Percentiles rank a stretch among this genome's conserved stretches.
These are phyloP conservation scores for Eulemur mongoz DNA, from an alignment of 2,797 vertebrate genomes.

Conservation along the genomic window DNA sequence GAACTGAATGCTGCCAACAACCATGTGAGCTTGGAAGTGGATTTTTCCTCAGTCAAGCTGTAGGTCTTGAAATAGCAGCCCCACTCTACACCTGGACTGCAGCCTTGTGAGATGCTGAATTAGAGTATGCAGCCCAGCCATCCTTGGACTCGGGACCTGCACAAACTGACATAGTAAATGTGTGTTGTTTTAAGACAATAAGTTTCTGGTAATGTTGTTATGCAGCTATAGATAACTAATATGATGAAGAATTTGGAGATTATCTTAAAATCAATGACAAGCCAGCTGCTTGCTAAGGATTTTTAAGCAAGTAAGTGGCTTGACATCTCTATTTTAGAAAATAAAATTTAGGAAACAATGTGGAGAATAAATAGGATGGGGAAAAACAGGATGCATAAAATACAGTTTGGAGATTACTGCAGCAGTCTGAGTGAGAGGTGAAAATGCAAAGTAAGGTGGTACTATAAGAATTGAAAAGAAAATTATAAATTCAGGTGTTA, in stretches of 20 bases:
- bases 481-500: background rate
- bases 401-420: background rate
- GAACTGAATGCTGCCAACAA: background rate
- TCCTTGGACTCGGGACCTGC: background rate
- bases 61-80: background rate
- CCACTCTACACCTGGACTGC: background rate
- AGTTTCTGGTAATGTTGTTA: background rate
- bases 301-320: background rate
- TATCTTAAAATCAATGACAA: background rate
- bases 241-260: background rate
- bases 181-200: background rate
- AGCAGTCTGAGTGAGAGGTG: background rate
- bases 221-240: background rate
- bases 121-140: background rate
- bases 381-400: background rate
- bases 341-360: background rate
- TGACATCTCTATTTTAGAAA: background rate
- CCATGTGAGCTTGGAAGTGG: background rate
- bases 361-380: background rate
- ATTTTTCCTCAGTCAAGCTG: background rate
- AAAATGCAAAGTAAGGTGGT: background rate
- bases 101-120: background rate
- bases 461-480: background rate
- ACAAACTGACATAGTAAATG: background rate
- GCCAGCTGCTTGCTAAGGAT: background rate